Evolutionary conservation across 2,797 vertebrate genomes (phyloP), one percentile per base, ranked within the genome.

Genomic region (Xenops minutus): DNA sequence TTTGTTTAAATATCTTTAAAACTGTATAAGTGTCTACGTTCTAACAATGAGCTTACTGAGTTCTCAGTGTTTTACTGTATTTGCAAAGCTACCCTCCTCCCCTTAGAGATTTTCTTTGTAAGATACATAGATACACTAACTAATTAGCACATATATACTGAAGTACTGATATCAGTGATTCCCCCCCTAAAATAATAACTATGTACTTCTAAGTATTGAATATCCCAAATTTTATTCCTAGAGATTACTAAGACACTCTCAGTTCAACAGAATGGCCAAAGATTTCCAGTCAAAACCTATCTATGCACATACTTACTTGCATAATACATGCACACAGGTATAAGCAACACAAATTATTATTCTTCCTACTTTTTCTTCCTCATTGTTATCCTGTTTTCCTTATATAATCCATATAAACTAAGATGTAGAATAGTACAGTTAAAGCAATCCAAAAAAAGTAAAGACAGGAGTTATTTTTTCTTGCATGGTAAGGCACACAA

Each of bases 61-160:
- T 96, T 97, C 93, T 97, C 93, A 89, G 89, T 90, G 95, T 61
- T 97, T 98, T 97, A 97, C 88, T 97, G 61, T 87, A 95, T 91
- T 98, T 89, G 89, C 93, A 90, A 89, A 93, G 51, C 98, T 96
- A 97, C 97, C 97, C 97, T 98, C 97, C 97, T 97, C 97, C 98
- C 97, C 96, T 97, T 96, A 97, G 92, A 96, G 63, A 71, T 78
- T 94, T 80, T 77, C 84, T 89, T 19, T 52, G 21, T 90, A 96
- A 88, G 41, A 93, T 88, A 89, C 90, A 95, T 9, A 95, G 63
- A 94, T 83, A 95, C 55, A 89, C 96, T 96, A 97, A 62, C 96
- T 97, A 97, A 96, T 96, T 95, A 94, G 91, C 80, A 96, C 67
- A 95, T 96, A 94, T 91, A 97, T 89, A 97, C 7, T 76, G 19